A percentile compares a stretch with the other conserved stretches of the same genome.
phyloP scores from a whole-genome alignment of 2,113 vertebrate genomes.

The Heteronetta atricapilla region DNA sequence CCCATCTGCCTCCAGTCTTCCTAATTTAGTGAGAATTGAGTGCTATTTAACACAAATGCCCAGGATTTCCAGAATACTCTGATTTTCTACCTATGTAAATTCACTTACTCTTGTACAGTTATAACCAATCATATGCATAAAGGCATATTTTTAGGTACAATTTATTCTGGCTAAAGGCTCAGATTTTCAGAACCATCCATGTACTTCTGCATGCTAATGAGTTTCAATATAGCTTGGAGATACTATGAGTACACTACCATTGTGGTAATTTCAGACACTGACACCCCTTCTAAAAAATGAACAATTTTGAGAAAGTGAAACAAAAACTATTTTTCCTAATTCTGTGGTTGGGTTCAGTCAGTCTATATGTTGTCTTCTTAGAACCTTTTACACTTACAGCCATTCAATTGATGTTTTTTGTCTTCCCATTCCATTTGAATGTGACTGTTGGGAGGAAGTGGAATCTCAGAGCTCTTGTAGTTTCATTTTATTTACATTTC shows the following conservation, averaged over 20 bases:
- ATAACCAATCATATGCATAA: background rate
- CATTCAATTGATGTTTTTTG: background rate
- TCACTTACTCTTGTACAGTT: background rate
- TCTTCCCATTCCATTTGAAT: background rate
- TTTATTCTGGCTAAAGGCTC: background rate
- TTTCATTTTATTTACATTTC: conserved; percentile 1
- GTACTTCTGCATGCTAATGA: background rate
- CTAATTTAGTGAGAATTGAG: background rate
- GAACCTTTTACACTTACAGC: background rate
- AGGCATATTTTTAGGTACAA: background rate
- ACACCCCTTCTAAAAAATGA: background rate
- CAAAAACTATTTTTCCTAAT: background rate
- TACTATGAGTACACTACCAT: background rate
- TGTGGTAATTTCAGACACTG: background rate
- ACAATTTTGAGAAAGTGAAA: background rate
- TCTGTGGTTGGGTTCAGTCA: background rate
- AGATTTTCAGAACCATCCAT: background rate
- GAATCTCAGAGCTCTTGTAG: background rate
- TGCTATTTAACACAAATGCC: background rate
- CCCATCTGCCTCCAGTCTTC: background rate
- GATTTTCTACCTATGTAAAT: background rate
- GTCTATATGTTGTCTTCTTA: background rate
- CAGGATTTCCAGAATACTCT: background rate
- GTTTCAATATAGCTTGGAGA: background rate
- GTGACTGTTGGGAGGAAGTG: background rate